phyloP scores from a whole-genome alignment of 2,113 vertebrate genomes.

The Catharus bicknelli region DNA sequence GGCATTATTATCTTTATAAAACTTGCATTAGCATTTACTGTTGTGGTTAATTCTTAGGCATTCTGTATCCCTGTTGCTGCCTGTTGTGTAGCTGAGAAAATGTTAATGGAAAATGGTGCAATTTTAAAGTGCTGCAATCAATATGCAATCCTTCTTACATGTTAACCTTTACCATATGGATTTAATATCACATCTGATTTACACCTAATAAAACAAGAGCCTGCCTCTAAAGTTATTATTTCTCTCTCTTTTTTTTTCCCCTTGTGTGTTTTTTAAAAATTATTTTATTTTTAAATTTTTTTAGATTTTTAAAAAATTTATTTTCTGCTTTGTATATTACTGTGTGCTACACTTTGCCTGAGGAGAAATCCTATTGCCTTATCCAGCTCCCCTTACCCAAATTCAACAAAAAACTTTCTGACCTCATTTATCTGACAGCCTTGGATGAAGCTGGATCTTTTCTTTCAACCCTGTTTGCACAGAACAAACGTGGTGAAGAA shows the following conservation, averaged over 20 bases:
- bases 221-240: neutral
- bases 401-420: neutral
- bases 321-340: neutral
- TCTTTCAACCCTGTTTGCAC: neutral
- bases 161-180: conserved; percentile 67
- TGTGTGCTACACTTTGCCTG: neutral
- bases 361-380: neutral
- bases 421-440: neutral
- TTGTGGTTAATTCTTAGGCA: conserved; percentile 33
- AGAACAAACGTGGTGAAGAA: neutral
- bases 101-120: conserved; percentile 54
- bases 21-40: conserved; percentile 36
- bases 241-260: too few species aligned
- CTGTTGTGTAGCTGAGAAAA: conserved; percentile 53
- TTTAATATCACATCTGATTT: conserved; percentile 73
- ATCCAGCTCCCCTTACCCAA: neutral
- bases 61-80: conserved; percentile 13
- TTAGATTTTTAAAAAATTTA: too few species aligned
- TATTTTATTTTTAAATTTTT: too few species aligned
- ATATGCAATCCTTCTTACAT: conserved; percentile 57
- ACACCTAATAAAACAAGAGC: conserved; percentile 38
- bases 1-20: conserved; percentile 1
- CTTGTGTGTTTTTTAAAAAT: too few species aligned
- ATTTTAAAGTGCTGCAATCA: conserved; percentile 44
- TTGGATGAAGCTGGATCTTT: neutral